Evolutionary conservation across 92 coral and sea anemone genomes (phyloP).

Genomic region (Epizoanthus stellaris): DNA sequence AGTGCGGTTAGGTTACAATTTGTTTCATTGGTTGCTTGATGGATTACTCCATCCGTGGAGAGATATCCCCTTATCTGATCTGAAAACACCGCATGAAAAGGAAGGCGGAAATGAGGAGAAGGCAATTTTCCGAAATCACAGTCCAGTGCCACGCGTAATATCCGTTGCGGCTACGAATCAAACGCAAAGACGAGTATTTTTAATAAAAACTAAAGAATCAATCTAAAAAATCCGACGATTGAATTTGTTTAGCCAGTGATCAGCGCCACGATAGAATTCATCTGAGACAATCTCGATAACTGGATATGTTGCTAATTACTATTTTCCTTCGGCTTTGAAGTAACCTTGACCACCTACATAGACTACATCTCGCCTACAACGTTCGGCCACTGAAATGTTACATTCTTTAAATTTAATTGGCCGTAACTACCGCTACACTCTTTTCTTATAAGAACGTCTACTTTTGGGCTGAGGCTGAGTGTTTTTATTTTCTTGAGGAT

Average conservation of each 20-base stretch:
- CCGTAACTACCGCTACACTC: too few relatives aligned
- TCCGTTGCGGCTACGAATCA: conserved; percentile 17
- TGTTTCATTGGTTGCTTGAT: conserved; percentile 30
- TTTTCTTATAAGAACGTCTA: too few relatives aligned
- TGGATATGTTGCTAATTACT: not conserved
- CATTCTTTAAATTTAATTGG: too few relatives aligned
- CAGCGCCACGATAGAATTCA: not conserved
- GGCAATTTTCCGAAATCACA: conserved; percentile 20
- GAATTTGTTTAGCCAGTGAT: conserved; percentile 4
- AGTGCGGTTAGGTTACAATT: conserved; percentile 24
- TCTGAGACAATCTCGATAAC: not conserved
- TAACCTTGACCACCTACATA: too few relatives aligned
- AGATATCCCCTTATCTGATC: conserved; percentile 32
- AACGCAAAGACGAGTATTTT: not conserved
- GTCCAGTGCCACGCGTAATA: conserved; percentile 5
- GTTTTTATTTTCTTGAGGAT: too few relatives aligned
- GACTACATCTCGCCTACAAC: too few relatives aligned
- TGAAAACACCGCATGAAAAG: conserved; percentile 44
- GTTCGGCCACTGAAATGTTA: too few relatives aligned
- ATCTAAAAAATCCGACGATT: not conserved
- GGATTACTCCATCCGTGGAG: conserved; percentile 16
- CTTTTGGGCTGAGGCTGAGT: too few relatives aligned
- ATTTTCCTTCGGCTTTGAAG: too few relatives aligned
- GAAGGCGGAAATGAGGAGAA: conserved; percentile 41
- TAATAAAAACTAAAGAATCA: conserved; percentile 9